Base-by-base conservation (phyloP, 2,888 invertebrate genomes). In the Dimorphilus gyrociliatus region DNA sequence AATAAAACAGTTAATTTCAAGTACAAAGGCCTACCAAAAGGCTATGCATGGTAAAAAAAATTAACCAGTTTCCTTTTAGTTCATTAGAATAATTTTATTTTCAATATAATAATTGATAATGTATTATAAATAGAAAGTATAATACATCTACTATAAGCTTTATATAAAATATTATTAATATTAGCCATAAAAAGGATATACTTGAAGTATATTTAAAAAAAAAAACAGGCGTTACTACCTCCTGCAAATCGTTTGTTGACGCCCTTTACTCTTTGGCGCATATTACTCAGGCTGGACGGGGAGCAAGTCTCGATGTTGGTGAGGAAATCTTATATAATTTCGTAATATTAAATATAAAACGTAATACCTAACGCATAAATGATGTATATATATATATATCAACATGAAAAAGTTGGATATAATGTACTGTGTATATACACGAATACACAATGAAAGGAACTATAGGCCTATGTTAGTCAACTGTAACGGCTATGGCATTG, bases 11-110 rank as follows among this genome's bases (percentile, higher is more conserved):
- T 74, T 88, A 72, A 81, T 88, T 65, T 78, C 80, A 50, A 80
- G 85, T 47, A 86, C 86, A 37, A 85, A 86, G 65, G 81, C 85
- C 36, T 86, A 86, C 64, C 71, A 88, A 50, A 88, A 88, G 66
- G 82, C 86, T 49, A 72, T 88, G 55, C 84, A 85, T 66, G 82
- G 86, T 86, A 69, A 77, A 78, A 37, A 19, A 17, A 15, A n/a
- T 21, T 21, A 8, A 21, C 8, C 8, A 10, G 21, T 21, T n/a
- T n/a, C 8, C n/a, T 21, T 10, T 10, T 21, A 8, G 8, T 21
- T 21, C n/a, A 21, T n/a, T 10, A 8, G n/a, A 8, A 21, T 21
- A 21, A 10, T 21, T 21, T 10, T 10, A 8, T 10, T 21, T 21
- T n/a, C 21, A 21, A 21, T n/a, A 21, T 21, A 25, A 8, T 8